Base-by-base conservation (phyloP, 35 echinoderm and acorn worm genomes). In the Chiridota heheva region DNA sequence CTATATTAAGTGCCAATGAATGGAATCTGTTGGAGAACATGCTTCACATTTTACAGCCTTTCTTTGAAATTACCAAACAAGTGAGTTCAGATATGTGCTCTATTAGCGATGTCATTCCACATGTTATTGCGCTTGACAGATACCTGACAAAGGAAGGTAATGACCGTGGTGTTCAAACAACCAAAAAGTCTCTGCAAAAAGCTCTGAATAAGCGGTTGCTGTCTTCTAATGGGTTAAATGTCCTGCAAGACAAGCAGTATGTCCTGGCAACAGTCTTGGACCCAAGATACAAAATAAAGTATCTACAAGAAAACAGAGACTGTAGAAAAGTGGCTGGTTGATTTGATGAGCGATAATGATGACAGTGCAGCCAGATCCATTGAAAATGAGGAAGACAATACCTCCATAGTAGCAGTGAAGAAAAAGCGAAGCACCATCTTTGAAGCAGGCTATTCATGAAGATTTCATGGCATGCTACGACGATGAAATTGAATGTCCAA, bases 51-150 rank as follows among this genome's bases (percentile, higher is more conserved):
- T n/a, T n/a, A n/a, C n/a, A n/a, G n/a, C n/a, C 37, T n/a, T 73
- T 73, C 26, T 73, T 13, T 73, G 40, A 73, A 22, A 47, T 73
- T 15, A 46, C 70, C 36, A 73, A 73, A 25, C 40, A 73, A 8
- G 44, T 73, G 16, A 73, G 70, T 48, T 44, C 25, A 10, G 40
- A 73, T 27, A 8, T 18, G 41, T 73, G 40, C 35, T 49, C 15
- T 4, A 24, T 73, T 17, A 28, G 41, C 15, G 70, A 73, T 22
- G 70, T 73, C 17, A 51, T 73, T 48, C 40, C 40, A 4, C 40
- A 51, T 51, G 44, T 48, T 73, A 27, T 51, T 26, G 44, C 70
- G 22, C 65, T 69, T 17, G 31, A 69, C 0, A 10, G 10, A 53
- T 53, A 13, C 48, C 22, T 53, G 48, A 13, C 48, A 53, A 53